Evolutionary conservation across 1,140 invertebrate species (phyloP).

Genomic region (Drosophila nigromelanica): DNA sequence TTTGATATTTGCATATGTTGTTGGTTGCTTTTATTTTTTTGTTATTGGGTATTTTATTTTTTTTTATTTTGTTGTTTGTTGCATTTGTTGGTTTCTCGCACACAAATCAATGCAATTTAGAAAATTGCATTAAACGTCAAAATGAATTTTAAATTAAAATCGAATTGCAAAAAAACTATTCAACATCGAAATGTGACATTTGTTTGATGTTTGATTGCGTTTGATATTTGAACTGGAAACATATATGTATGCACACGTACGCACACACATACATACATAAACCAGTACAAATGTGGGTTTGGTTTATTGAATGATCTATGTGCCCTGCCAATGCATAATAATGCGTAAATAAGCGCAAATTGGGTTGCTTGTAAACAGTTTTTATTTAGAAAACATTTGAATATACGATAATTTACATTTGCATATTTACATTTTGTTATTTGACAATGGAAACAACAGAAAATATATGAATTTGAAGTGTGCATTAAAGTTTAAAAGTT

Average conservation of each 20-base stretch:
- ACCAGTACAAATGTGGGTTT: background rate
- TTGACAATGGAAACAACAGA: background rate
- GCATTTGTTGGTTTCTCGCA: background rate
- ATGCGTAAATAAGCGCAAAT: slow-evolving; percentile 52
- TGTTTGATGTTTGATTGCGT: slow-evolving; percentile 39
- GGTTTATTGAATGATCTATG: slow-evolving; percentile 17
- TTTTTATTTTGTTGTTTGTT: slow-evolving; percentile 5
- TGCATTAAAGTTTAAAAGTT: background rate
- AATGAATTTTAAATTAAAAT: slow-evolving; percentile 69
- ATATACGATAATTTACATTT: slow-evolving; percentile 31
- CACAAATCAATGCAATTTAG: slow-evolving; percentile 72
- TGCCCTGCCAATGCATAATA: slow-evolving; percentile 29
- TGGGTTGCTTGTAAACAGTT: slow-evolving; percentile 15
- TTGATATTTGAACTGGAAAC: slow-evolving; percentile 5
- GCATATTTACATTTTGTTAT: slow-evolving; percentile 31
- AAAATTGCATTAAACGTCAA: slow-evolving; percentile 68
- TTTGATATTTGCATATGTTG: slow-evolving; percentile 37
- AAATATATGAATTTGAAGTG: background rate
- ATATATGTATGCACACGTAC: background rate
- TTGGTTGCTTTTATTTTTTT: slow-evolving; percentile 12
- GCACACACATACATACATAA: background rate
- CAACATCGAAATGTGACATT: slow-evolving; percentile 26
- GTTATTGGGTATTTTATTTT: slow-evolving; percentile 10
- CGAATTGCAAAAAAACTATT: slow-evolving; percentile 30
- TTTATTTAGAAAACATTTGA: slow-evolving; percentile 52